Evolutionary conservation across 2,888 invertebrate genomes (phyloP), one percentile per base, ranked within the genome.

Genomic region (Pteria penguin): DNA sequence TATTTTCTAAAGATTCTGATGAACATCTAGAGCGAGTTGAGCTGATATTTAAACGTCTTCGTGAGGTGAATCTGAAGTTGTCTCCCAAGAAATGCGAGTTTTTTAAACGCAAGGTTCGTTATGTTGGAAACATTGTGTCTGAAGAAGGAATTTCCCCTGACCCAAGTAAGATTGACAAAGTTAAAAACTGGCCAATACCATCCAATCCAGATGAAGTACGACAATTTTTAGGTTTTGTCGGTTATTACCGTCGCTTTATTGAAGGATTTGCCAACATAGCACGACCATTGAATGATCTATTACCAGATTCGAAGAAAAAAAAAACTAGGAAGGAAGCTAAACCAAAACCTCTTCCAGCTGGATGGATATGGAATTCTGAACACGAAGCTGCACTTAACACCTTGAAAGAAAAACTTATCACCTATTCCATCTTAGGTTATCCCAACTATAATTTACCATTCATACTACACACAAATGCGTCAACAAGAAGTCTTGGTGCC

Each of bases 381-480:
- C 60, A 72, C 52, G 36, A 76, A 55, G 31, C 32, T 1, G 18
- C 57, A 45, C 76, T 79, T 36, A 32, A 74, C 0, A 32, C 72
- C 3, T 36, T 76, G 45, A 81, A 78, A 27, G 45, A 54, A 18
- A 22, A 62, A 18, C 26, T 82, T 14, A 61, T 74, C 0, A 29
- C 60, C 26, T 75, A 80, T 57, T 77, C 75, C 1, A 29, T 76
- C 22, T 32, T 80, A 18, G 72, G 76, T 14, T 79, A 74, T 33
- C 69, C 76, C 4, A 72, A 79, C 54, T 79, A 65, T 33, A 5
- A 27, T 1, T 4, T 33, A 29, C 72, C 82, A 0, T 82, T 76
- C 63, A 79, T 80, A 61, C 55, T 79, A 2, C 79, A 82, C 31
- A 73, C 70, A 5, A 80, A 82, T 54, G 80, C 75, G 1, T 73